Evolutionary conservation across 2,113 vertebrate species (phyloP), one percentile per base, ranked within the genome.

Genomic region (Oryzias celebensis): DNA sequence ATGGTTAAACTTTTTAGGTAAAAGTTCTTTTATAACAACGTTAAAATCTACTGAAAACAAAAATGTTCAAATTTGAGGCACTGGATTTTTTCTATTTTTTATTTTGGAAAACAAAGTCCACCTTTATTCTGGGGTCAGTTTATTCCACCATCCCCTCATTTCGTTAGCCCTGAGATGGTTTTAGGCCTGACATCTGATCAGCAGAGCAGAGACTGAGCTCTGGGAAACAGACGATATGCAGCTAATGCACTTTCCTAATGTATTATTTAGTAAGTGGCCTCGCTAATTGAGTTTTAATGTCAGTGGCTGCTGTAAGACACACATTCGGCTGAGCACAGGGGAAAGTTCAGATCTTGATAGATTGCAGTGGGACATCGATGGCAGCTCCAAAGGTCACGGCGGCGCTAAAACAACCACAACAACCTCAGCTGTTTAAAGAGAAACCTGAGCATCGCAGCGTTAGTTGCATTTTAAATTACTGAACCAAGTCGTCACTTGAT

Each of bases 271-370:
- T 79, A 83, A 86, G 85, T 88, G 85, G 87, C 79, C 72, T 68
- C 58, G 71, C 87, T 90, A 93, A 92, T 90, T 91, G 90, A 89
- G 85, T 89, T 91, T 91, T 90, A 92, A 93, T 92, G 91, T 90
- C 88, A 91, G 84, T 63, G 81, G 85, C 82, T 74, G 75, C 85
- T 90, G 87, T 87, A 79, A 77, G 74, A 77, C 74, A 75, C 73
- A 74, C 75, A 82, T 87, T 80, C 76, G 83, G 88, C 75, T 51
- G 36, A 78, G 84, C 73, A 72, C 83, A 52, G 73, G 80, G 78
- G 83, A 86, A 90, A 81, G 88, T 87, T 88, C 87, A 84, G 87
- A 90, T 88, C 68, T 81, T 89, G 88, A 90, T 84, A 85, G 73
- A 91, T 90, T 90, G 88, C 82, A 85, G 86, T 68, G 52, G 71